Evolutionary conservation across 2,888 invertebrate genomes (phyloP).

Genomic region (Ormyrus nitidulus): DNA sequence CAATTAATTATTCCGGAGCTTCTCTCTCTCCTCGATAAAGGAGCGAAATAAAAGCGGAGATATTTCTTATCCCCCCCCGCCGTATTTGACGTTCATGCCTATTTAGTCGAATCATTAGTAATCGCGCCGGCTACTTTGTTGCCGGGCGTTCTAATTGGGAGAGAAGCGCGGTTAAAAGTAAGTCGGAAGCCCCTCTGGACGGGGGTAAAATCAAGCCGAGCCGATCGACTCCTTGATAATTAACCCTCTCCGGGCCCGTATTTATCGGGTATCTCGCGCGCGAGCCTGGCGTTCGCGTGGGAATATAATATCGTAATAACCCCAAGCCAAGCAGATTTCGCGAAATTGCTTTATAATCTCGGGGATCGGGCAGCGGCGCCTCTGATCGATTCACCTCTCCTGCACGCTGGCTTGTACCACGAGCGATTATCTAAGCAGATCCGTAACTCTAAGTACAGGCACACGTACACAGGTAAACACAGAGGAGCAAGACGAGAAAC

Average conservation of each 20-base stretch:
- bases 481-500: slow-evolving; percentile 17
- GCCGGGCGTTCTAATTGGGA: slow-evolving; percentile 12
- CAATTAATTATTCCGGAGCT: slow-evolving; percentile 29
- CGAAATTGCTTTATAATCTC: slow-evolving; percentile 57
- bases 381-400: slow-evolving; percentile 29
- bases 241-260: slow-evolving; percentile 38
- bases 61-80: not conserved
- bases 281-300: slow-evolving; percentile 3
- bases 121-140: slow-evolving; percentile 16
- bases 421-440: slow-evolving; percentile 52
- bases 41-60: not conserved
- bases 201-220: not conserved
- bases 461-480: not conserved
- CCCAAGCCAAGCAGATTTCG: slow-evolving; percentile 53
- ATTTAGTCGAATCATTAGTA: slow-evolving; percentile 9
- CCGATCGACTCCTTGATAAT: slow-evolving; percentile 48
- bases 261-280: slow-evolving; percentile 40
- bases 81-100: slow-evolving; percentile 18
- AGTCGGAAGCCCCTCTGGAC: not conserved
- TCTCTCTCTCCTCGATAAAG: too few relatives aligned
- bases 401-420: not conserved
- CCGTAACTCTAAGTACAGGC: slow-evolving; percentile 33
- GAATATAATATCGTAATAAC: slow-evolving; percentile 51
- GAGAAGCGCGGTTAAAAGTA: slow-evolving; percentile 1
- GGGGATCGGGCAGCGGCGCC: slow-evolving; percentile 5